These are phyloP conservation scores for Smithornis capensis DNA, from an alignment of 2,113 vertebrate species.

Conservation along the genomic window DNA sequence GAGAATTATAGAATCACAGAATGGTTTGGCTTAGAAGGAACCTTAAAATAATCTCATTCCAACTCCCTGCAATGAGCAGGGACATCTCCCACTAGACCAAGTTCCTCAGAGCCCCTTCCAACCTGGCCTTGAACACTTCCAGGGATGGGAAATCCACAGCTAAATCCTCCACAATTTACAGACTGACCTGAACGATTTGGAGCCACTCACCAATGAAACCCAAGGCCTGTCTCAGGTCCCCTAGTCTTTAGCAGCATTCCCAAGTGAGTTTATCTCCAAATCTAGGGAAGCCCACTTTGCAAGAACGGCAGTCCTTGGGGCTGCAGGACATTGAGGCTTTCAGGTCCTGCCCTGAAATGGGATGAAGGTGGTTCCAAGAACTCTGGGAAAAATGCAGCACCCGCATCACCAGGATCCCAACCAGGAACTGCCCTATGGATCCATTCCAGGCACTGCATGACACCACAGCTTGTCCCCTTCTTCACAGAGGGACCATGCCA, in stretches of 20 bases:
- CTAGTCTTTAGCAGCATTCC: neutral
- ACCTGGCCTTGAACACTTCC: neutral
- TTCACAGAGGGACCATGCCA: neutral
- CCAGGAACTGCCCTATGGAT: accelerated
- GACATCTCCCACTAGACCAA: neutral
- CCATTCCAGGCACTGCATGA: neutral
- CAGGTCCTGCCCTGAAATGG: neutral
- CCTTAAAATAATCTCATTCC: accelerated
- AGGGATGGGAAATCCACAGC: neutral
- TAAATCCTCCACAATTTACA: neutral
- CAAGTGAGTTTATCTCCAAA: neutral
- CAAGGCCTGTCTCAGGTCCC: neutral
- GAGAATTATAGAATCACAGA: neutral
- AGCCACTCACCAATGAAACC: neutral
- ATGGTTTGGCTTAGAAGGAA: neutral
- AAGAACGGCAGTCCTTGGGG: neutral
- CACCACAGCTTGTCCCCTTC: neutral
- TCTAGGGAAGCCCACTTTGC: neutral
- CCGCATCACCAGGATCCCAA: neutral
- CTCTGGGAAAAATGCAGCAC: neutral
- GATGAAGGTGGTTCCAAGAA: neutral
- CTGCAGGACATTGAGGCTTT: neutral
- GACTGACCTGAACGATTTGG: neutral
- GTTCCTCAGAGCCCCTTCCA: neutral
- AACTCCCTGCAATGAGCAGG: neutral